Base-by-base conservation (phyloP, 2,113 vertebrate species). In the Amphilophus citrinellus region DNA sequence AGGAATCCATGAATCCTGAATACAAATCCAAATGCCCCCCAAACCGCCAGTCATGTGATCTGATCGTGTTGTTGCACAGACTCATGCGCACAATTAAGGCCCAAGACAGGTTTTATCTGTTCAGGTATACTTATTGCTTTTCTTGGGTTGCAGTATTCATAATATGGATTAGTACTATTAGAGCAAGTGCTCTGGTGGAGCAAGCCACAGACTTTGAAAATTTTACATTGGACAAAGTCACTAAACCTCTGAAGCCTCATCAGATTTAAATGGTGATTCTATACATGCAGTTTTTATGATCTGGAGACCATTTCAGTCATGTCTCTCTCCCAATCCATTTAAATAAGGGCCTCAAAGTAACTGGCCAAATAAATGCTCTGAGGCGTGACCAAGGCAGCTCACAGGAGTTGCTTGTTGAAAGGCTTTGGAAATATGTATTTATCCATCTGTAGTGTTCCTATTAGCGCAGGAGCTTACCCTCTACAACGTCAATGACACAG, bases 401-500 rank as follows among this genome's bases (percentile, higher is more conserved):
- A 3, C 42, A 71, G 66, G 17, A 71, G 7, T 71, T 32, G 24
- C 50, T 27, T 50, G 53, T 71, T 15, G 14, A 53, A 71, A 6
- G 2, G 50, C 24, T 71, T 30, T 30, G 66, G 22, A 71, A 71
- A 50, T 50, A 20, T 32, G 14, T 50, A 50, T 17, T 17, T 18
- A 57, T 68, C 20, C 2, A 53, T 73, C 14, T n/a, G 27, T 32
- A 20, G 56, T 42, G 2, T 4, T 75, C 5, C 10, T 22, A 3
- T 35, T 47, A 68, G 14, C 5, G 0, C 0, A 5, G 65, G 3
- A 24, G 37, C 93, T 93, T 87, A 98, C 98, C 98, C 96, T 99
- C 98, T 53, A 99, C 98, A 0, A 99, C 98, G 27, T 99, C 98
- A 24, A 99, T 99, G 94, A 99, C 98, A 92, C 98, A 99, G 30